Percentiles rank a stretch among this genome's conserved stretches.
Conservation (phyloP, 2,888 invertebrate genomes). For the Leucoma salicis region DNA sequence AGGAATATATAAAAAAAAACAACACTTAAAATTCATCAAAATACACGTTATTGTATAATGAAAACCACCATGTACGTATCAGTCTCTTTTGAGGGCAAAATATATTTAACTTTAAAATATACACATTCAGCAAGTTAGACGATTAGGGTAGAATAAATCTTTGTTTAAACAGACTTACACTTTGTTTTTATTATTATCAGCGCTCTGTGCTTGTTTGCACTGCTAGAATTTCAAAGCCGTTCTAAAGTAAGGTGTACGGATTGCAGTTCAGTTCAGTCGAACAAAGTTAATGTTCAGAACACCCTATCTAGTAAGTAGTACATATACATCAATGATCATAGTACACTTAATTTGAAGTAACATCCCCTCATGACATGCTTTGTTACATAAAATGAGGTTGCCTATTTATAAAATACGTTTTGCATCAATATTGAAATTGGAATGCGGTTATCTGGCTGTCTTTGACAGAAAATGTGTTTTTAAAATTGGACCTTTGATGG, state of each 20-base stretch:
- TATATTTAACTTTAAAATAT: constrained; percentile 31
- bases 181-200: no score
- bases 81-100: constrained; percentile 8
- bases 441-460: constrained; percentile 22
- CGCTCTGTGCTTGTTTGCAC: no score
- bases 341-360: no score
- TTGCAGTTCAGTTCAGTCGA: no score
- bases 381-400: constrained; percentile 21
- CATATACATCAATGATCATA: no score
- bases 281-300: no score
- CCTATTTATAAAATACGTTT: constrained; percentile 25
- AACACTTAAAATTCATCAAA: no score
- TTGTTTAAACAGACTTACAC: constrained; percentile 52
- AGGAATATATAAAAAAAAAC: no score
- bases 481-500: constrained; percentile 15
- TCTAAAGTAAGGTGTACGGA: no score
- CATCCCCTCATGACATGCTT: no score
- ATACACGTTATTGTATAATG: neutral
- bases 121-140: constrained; percentile 29
- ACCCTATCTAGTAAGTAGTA: no score
- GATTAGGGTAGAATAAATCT: constrained; percentile 52
- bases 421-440: constrained; percentile 30
- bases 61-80: constrained; percentile 4
- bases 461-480: constrained; percentile 24
- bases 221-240: no score